Percentiles rank a stretch among this genome's conserved stretches.
Evolutionary conservation across 2,888 invertebrate genomes (phyloP).

Genomic region (Harpalus rufipes): DNA sequence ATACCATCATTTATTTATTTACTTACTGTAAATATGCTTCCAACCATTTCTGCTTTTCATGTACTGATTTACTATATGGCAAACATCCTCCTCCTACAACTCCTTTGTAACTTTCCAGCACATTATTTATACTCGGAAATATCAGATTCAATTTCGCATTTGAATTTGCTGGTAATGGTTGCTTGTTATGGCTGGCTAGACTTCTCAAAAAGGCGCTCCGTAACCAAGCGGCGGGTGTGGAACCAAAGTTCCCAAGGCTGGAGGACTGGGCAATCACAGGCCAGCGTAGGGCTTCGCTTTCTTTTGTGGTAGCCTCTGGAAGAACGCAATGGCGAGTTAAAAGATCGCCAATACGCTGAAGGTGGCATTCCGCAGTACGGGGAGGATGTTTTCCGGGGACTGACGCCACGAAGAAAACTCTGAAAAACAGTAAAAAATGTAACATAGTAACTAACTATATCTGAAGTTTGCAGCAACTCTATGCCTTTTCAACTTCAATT

Average conservation of each 20-base stretch:
- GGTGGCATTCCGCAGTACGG: conserved; percentile 75
- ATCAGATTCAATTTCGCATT: conserved; percentile 81
- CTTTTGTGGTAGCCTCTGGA: conserved; percentile 75
- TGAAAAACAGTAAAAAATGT: conserved; percentile 73
- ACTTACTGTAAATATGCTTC: conserved; percentile 86
- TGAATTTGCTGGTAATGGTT: conserved; percentile 79
- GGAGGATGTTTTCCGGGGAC: conserved; percentile 88
- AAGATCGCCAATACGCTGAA: conserved; percentile 81
- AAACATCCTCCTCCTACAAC: conserved; percentile 92
- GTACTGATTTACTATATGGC: conserved; percentile 84
- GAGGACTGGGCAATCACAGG: conserved; percentile 92
- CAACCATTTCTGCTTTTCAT: conserved; percentile 92
- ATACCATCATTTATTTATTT: conserved; percentile 65
- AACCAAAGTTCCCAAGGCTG: conserved; percentile 92
- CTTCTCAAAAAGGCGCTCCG: conserved; percentile 86
- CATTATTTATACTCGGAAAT: conserved; percentile 91
- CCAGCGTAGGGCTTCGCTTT: conserved; percentile 79
- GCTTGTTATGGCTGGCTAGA: conserved; percentile 79
- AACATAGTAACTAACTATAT: too few species aligned
- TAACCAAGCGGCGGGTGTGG: conserved; percentile 86
- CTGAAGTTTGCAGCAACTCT: too few species aligned
- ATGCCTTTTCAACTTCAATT: too few species aligned
- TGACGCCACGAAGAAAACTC: conserved; percentile 92
- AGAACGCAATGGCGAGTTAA: conserved; percentile 83
- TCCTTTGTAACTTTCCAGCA: conserved; percentile 90